phyloP scores from a whole-genome alignment of 2,888 invertebrate species.

The Lapara coniferarum region DNA sequence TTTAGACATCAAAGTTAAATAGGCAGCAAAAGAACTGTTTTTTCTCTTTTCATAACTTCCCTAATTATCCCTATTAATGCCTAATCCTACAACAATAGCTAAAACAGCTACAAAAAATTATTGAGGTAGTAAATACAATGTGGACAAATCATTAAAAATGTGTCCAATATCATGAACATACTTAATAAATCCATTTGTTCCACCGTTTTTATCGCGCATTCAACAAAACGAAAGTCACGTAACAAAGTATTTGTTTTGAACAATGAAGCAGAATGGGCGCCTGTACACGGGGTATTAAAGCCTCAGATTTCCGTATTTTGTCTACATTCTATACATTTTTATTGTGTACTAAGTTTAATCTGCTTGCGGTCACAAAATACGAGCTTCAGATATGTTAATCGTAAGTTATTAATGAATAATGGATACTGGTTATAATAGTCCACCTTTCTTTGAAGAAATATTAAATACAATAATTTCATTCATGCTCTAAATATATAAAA shows the following conservation, averaged over 20 bases:
- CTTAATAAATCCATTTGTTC: constrained; percentile 10
- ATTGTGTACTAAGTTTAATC: constrained; percentile 28
- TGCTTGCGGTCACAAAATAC: constrained; percentile 22
- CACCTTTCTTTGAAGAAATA: no score
- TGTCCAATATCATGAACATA: background rate
- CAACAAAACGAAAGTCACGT: constrained; percentile 13
- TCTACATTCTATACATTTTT: constrained; percentile 26
- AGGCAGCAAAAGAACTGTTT: no score
- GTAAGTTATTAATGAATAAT: background rate
- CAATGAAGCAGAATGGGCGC: constrained; percentile 17
- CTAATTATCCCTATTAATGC: no score
- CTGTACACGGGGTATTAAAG: constrained; percentile 16
- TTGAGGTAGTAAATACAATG: no score
- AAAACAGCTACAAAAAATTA: no score
- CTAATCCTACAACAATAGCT: no score
- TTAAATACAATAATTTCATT: no score
- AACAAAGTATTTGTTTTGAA: constrained; percentile 20
- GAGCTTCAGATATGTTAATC: constrained; percentile 15
- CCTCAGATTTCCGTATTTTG: constrained; percentile 24
- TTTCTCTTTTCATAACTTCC: no score
- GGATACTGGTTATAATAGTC: no score
- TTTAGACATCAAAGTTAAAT: no score
- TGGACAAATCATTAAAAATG: no score
- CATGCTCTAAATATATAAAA: no score
- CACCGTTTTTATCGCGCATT: background rate